A percentile compares a stretch with the other conserved stretches of the same genome.
phyloP scores from a whole-genome alignment of 2,797 vertebrate genomes.

The Kryptopterus vitreolus region DNA sequence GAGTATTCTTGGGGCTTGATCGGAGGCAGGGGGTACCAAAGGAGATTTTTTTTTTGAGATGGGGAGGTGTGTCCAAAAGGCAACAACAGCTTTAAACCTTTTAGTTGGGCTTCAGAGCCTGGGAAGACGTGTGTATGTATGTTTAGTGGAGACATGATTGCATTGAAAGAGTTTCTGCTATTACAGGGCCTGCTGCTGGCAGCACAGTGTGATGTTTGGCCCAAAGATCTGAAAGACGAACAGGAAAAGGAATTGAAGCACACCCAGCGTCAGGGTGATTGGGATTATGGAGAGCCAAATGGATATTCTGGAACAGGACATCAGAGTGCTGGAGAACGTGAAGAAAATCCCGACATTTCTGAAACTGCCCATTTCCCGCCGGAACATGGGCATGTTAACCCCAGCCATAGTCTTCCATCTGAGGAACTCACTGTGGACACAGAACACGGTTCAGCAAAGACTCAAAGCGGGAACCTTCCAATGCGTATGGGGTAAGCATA shows the following conservation, averaged over 20 bases:
- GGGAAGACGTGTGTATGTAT: background rate
- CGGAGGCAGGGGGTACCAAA: slow-evolving; percentile 44
- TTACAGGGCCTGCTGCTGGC: slow-evolving; percentile 67
- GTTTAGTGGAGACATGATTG: slow-evolving; percentile 53
- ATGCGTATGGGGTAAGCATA: slow-evolving; percentile 67
- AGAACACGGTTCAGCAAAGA: slow-evolving; percentile 32
- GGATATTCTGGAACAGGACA: slow-evolving; percentile 32
- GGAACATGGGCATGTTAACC: background rate
- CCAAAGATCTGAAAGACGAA: slow-evolving; percentile 58
- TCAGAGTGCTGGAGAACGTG: slow-evolving; percentile 1
- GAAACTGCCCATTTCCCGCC: slow-evolving; percentile 24
- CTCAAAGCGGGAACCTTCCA: slow-evolving; percentile 26
- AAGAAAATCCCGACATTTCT: slow-evolving; percentile 5
- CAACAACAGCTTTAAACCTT: slow-evolving; percentile 58
- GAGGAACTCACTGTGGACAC: slow-evolving; percentile 4
- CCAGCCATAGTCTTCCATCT: slow-evolving; percentile 5
- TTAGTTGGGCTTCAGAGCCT: slow-evolving; percentile 37
- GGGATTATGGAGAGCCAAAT: slow-evolving; percentile 17
- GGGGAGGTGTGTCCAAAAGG: slow-evolving; percentile 55
- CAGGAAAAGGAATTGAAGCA: slow-evolving; percentile 26
- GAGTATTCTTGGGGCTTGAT: slow-evolving; percentile 10
- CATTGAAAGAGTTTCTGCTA: slow-evolving; percentile 60
- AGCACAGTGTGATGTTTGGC: slow-evolving; percentile 66
- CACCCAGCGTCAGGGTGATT: slow-evolving; percentile 25
- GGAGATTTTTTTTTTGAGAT: slow-evolving; percentile 38